Conservation (phyloP, 2,888 invertebrate species). For the Malthinus flaveolus region DNA sequence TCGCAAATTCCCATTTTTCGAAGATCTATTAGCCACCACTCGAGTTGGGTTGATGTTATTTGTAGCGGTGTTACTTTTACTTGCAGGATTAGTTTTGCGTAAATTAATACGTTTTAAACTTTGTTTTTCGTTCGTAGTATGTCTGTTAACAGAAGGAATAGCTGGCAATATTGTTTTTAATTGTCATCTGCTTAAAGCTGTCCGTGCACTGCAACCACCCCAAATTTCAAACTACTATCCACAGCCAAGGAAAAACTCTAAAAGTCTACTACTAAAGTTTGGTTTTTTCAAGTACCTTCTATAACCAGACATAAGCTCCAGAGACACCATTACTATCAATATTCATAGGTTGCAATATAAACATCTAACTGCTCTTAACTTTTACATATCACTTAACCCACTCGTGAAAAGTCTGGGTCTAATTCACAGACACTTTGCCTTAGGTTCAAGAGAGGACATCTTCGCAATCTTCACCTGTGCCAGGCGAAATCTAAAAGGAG, state of each 20-base stretch:
- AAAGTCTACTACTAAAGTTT: too few species aligned
- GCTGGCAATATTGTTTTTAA: conserved; percentile 39
- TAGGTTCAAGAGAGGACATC: too few species aligned
- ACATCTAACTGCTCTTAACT: too few species aligned
- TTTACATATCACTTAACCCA: too few species aligned
- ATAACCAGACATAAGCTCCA: too few species aligned
- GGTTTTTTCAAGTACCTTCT: neutral
- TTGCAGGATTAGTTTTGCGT: conserved; percentile 37
- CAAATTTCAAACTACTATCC: conserved; percentile 33
- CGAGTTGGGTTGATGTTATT: neutral
- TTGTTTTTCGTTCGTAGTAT: conserved; percentile 41
- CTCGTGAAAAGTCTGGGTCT: too few species aligned
- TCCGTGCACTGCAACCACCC: conserved; percentile 42
- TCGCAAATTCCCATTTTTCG: conserved; percentile 23
- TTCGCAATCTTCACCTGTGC: too few species aligned
- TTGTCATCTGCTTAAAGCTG: conserved; percentile 40
- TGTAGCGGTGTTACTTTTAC: conserved; percentile 1
- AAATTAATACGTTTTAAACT: conserved; percentile 40
- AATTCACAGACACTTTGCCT: too few species aligned
- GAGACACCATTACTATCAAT: too few species aligned
- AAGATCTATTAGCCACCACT: conserved; percentile 15
- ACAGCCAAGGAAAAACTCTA: conserved; percentile 22
- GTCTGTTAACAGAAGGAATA: conserved; percentile 50
- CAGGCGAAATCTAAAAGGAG: too few species aligned
- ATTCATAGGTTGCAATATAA: too few species aligned